Conservation (phyloP, 2,888 invertebrate genomes). For the Eupithecia centaureata region DNA sequence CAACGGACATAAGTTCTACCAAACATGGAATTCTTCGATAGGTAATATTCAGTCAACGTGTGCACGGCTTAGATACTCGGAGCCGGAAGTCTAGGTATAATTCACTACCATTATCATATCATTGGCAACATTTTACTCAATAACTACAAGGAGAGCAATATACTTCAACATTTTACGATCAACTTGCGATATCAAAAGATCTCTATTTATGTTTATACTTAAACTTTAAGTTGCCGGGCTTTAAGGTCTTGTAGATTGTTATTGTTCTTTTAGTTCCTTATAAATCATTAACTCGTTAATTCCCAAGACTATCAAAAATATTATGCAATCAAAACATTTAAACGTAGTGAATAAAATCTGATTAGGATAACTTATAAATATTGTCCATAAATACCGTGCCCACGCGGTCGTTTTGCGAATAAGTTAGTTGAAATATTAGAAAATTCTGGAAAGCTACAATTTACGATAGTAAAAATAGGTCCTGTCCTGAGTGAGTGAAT, state of each 20-base stretch:
- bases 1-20: conserved; percentile 6
- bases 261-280: not conserved
- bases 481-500: not conserved
- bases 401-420: too few species aligned
- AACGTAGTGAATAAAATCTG: not conserved
- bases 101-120: conserved; percentile 38
- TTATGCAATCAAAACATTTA: not conserved
- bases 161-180: conserved; percentile 33
- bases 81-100: conserved; percentile 40
- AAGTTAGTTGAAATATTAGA: too few species aligned
- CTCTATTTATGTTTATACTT: conserved; percentile 7
- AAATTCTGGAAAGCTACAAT: not conserved
- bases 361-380: not conserved
- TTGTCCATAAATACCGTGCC: too few species aligned
- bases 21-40: conserved; percentile 8
- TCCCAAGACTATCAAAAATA: not conserved
- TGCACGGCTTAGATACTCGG: conserved; percentile 13
- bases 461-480: not conserved
- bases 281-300: not conserved
- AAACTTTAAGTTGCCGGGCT: conserved; percentile 10
- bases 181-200: conserved; percentile 8
- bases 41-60: conserved; percentile 13
- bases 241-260: not conserved
- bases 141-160: conserved; percentile 40
- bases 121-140: conserved; percentile 43